A percentile compares a stretch with the other conserved stretches of the same genome.
These are phyloP conservation scores for Anodontia alba DNA, from an alignment of 2,888 invertebrate genomes.

Conservation along the genomic window DNA sequence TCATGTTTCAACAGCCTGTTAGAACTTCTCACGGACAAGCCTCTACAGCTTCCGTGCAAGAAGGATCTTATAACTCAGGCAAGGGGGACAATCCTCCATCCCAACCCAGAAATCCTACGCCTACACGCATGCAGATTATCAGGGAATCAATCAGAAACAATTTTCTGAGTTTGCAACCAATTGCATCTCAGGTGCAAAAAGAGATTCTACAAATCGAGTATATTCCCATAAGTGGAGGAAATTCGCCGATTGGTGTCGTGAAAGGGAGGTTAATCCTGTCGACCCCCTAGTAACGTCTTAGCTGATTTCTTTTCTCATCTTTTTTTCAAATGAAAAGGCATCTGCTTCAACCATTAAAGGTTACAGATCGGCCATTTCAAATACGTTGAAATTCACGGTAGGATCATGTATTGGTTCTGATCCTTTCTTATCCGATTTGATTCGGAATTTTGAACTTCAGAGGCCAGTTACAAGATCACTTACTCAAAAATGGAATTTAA, in stretches of 20 bases:
- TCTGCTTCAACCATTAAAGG: background rate
- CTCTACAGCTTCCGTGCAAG: slow-evolving; percentile 11
- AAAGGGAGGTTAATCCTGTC: too few species aligned
- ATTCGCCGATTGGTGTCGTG: too few species aligned
- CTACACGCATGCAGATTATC: slow-evolving; percentile 27
- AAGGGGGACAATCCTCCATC: slow-evolving; percentile 15
- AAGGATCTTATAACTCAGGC: slow-evolving; percentile 27
- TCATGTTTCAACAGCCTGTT: slow-evolving; percentile 9
- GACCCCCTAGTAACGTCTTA: too few species aligned
- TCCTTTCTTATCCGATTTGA: background rate
- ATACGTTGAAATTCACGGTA: background rate
- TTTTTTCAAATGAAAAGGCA: background rate
- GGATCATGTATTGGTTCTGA: background rate
- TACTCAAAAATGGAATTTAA: background rate
- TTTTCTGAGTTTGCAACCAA: background rate
- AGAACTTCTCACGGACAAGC: slow-evolving; percentile 15
- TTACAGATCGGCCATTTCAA: too few species aligned
- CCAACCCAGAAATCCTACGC: background rate
- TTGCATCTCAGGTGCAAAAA: background rate
- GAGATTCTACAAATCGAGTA: background rate
- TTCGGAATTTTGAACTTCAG: background rate
- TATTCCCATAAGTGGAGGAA: background rate
- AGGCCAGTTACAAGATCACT: background rate
- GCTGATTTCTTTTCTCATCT: background rate
- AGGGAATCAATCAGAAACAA: slow-evolving; percentile 4